Evolutionary conservation across 2,888 invertebrate species (phyloP).

Genomic region (Mellilla xanthometata): DNA sequence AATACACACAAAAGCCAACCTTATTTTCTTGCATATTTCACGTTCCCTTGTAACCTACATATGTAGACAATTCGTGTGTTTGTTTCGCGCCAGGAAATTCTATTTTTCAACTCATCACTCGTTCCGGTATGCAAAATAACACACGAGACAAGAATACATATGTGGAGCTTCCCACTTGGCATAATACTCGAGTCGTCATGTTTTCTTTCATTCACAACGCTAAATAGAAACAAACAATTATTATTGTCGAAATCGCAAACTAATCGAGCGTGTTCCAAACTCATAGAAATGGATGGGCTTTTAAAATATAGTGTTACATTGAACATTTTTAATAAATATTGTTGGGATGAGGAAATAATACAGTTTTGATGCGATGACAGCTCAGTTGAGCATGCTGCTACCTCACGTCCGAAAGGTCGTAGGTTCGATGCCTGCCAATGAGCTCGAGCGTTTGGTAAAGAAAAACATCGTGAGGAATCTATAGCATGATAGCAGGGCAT

Average conservation of each 20-base stretch:
- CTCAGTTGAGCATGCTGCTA: no score
- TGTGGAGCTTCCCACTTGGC: slow-evolving; percentile 11
- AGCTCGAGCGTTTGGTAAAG: no score
- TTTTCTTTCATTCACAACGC: slow-evolving; percentile 18
- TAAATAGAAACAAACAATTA: slow-evolving; percentile 12
- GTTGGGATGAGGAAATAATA: background rate
- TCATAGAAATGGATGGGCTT: slow-evolving; percentile 5
- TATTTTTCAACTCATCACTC: slow-evolving; percentile 10
- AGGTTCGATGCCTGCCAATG: no score
- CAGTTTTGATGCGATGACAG: no score
- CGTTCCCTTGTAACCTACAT: no score
- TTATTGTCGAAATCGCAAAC: slow-evolving; percentile 4
- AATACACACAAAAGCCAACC: background rate
- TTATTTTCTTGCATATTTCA: background rate
- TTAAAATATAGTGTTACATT: slow-evolving; percentile 13
- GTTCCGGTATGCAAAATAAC: slow-evolving; percentile 14
- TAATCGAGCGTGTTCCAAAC: background rate
- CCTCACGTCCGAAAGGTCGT: no score
- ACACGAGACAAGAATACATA: slow-evolving; percentile 2
- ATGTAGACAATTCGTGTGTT: background rate
- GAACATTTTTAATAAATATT: background rate
- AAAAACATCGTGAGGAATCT: no score
- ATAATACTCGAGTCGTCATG: slow-evolving; percentile 9
- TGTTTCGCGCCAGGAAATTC: slow-evolving; percentile 15
- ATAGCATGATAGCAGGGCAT: no score